phyloP scores from a whole-genome alignment of 2,797 vertebrate genomes.

The Cottoperca gobio region DNA sequence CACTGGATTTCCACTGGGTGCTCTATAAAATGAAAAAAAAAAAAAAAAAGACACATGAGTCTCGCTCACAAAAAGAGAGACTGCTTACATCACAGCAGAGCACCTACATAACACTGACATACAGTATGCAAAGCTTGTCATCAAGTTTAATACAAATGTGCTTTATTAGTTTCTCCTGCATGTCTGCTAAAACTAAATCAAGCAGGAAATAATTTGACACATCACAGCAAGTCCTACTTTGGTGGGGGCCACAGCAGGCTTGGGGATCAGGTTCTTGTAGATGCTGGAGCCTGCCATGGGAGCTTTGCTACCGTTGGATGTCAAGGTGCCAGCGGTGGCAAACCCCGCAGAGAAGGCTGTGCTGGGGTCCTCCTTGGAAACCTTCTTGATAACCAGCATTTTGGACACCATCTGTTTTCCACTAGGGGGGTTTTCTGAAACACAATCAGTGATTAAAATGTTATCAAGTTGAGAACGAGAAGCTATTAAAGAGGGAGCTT shows the following conservation, averaged over 20 bases:
- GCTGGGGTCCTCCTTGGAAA: slow-evolving; percentile 97
- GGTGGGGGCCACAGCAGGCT: slow-evolving; percentile 94
- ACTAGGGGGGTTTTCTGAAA: slow-evolving; percentile 97
- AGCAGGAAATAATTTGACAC: neutral
- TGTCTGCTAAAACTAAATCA: neutral
- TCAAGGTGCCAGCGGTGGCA: slow-evolving; percentile 90
- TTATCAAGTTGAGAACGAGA: neutral
- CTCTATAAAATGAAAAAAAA: slow-evolving; percentile 49
- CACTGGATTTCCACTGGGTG: slow-evolving; percentile 93
- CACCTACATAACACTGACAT: neutral
- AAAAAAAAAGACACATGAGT: neutral
- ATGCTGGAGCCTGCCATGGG: slow-evolving; percentile 93
- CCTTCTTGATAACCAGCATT: slow-evolving; percentile 99
- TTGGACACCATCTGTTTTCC: slow-evolving; percentile 97
- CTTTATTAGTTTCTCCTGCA: neutral
- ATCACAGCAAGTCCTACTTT: slow-evolving; percentile 86
- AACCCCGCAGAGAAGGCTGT: slow-evolving; percentile 97
- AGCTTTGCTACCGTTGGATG: slow-evolving; percentile 95
- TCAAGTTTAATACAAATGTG: neutral
- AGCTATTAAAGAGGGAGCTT: neutral
- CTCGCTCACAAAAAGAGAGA: neutral
- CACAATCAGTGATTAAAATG: neutral
- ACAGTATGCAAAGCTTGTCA: neutral
- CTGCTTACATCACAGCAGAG: neutral
- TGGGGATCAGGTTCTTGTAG: slow-evolving; percentile 99